Conservation (phyloP, 2,113 vertebrate species). For the Echinops telfairi region DNA sequence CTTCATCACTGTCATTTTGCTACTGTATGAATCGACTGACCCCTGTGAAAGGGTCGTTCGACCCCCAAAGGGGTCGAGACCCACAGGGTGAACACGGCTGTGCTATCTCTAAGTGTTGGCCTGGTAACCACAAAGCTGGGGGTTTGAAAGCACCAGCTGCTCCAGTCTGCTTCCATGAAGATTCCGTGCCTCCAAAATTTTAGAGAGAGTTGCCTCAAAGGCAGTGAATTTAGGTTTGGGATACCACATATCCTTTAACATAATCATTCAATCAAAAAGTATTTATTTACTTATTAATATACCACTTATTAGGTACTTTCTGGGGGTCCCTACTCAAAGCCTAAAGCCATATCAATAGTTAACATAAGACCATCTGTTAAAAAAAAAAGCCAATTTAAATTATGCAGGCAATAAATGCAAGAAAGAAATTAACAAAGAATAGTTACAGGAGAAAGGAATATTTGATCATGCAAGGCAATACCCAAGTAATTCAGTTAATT, state of each 20-base stretch:
- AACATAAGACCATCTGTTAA: neutral
- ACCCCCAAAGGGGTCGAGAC: no score
- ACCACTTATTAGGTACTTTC: constrained; percentile 21
- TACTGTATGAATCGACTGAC: no score
- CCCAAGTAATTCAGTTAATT: neutral
- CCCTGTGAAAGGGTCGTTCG: no score
- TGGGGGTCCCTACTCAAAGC: constrained; percentile 34
- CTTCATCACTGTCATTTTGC: no score
- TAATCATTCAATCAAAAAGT: constrained; percentile 15
- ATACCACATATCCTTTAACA: constrained; percentile 56
- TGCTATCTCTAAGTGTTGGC: no score
- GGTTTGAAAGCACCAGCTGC: no score
- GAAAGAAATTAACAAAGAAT: constrained; percentile 33
- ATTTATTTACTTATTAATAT: constrained; percentile 13
- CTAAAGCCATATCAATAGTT: constrained; percentile 29
- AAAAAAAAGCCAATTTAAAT: constrained; percentile 50
- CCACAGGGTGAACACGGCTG: no score
- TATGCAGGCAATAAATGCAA: constrained; percentile 45
- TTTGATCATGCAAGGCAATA: constrained; percentile 27
- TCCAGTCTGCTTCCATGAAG: no score
- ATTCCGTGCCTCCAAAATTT: no score
- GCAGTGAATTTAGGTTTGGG: neutral
- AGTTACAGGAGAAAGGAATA: constrained; percentile 24
- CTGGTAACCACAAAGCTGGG: no score
- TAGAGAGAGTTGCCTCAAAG: no score